Evolutionary conservation across 2,797 vertebrate genomes (phyloP).

Genomic region (Halcyon leucocephala): DNA sequence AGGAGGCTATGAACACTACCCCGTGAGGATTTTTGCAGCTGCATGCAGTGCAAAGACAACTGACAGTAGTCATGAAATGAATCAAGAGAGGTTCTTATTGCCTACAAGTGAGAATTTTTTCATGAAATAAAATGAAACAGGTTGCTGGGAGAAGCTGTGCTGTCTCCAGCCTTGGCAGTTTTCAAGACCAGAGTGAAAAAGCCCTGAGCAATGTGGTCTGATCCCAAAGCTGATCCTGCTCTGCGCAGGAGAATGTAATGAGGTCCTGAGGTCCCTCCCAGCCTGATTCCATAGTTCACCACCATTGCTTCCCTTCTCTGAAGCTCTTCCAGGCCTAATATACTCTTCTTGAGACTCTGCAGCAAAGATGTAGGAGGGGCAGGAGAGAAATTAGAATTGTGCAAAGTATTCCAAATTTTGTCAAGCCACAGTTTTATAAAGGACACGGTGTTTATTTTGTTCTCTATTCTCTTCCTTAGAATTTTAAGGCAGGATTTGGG

Average conservation of each 20-base stretch:
- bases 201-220: not conserved
- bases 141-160: not conserved
- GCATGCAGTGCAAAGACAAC: not conserved
- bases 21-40: not conserved
- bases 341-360: not conserved
- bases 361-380: not conserved
- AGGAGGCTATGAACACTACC: not conserved
- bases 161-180: not conserved
- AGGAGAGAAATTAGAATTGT: not conserved
- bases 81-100: not conserved
- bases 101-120: not conserved
- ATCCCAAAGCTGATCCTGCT: not conserved
- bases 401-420: not conserved
- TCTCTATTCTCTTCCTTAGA: not conserved
- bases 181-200: not conserved
- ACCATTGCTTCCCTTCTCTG: not conserved
- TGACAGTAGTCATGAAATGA: not conserved
- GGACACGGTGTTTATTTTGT: not conserved
- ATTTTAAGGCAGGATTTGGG: not conserved
- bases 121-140: not conserved
- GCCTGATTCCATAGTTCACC: not conserved
- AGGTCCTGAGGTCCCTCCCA: not conserved
- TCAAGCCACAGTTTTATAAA: not conserved
- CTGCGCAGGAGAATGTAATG: not conserved
- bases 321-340: not conserved